phyloP scores from a whole-genome alignment of 2,113 vertebrate species.

The Ameiurus melas region DNA sequence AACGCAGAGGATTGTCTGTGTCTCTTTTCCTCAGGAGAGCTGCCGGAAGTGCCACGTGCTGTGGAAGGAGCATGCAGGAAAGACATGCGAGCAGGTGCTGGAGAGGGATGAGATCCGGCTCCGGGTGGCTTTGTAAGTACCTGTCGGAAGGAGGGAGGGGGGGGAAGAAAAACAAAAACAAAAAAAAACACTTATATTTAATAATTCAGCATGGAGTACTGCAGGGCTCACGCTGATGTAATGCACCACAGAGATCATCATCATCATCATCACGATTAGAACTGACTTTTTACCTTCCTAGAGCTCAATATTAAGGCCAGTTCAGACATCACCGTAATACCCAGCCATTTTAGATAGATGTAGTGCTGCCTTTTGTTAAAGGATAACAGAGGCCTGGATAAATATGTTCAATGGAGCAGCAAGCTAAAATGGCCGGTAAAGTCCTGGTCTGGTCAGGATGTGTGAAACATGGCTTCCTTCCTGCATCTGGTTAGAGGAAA shows the following conservation, averaged over 20 bases:
- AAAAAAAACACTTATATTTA: not conserved
- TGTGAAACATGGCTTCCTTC: constrained; percentile 61
- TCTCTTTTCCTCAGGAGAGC: constrained; percentile 77
- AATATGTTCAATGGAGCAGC: constrained; percentile 30
- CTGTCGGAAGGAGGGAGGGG: not conserved
- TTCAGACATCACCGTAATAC: not conserved
- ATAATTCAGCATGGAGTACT: constrained; percentile 22
- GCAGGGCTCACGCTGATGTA: not conserved
- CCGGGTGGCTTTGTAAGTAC: constrained; percentile 88
- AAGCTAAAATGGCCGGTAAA: constrained; percentile 38
- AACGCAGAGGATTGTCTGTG: constrained; percentile 34
- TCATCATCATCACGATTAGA: constrained; percentile 30
- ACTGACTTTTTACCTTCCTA: constrained; percentile 14
- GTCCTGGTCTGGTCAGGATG: constrained; percentile 63
- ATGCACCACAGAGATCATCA: constrained; percentile 21
- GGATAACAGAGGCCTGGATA: constrained; percentile 2
- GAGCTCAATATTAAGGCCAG: too few relatives aligned
- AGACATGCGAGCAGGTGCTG: constrained; percentile 89
- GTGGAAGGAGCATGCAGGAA: constrained; percentile 92
- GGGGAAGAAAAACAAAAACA: too few relatives aligned
- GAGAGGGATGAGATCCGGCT: constrained; percentile 93
- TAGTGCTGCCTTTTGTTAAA: not conserved
- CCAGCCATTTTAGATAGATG: not conserved
- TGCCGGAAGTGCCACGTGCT: constrained; percentile 92
- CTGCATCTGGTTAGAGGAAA: constrained; percentile 51